Percentiles rank a stretch among this genome's conserved stretches.
Evolutionary conservation across 2,797 vertebrate genomes (phyloP).

Genomic region (Spatula versicolor): DNA sequence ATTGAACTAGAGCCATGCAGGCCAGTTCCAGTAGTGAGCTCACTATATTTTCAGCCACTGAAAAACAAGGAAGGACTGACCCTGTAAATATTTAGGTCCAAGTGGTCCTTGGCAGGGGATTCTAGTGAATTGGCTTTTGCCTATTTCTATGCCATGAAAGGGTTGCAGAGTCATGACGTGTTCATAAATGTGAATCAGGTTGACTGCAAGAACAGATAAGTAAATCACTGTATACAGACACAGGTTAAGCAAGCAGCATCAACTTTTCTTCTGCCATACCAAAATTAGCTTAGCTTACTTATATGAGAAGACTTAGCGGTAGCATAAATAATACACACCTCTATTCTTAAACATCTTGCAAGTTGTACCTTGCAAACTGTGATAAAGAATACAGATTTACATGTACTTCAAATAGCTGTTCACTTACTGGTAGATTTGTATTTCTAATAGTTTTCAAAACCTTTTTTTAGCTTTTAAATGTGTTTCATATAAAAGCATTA

Average conservation of each 20-base stretch:
- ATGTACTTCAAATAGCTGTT: neutral
- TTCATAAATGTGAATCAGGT: neutral
- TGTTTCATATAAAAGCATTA: neutral
- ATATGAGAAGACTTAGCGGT: neutral
- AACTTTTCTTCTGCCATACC: neutral
- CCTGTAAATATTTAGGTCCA: neutral
- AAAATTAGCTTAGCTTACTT: neutral
- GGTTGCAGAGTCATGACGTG: neutral
- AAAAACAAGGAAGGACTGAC: neutral
- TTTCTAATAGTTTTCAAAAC: neutral
- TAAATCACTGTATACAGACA: neutral
- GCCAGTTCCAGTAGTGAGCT: neutral
- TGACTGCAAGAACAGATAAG: neutral
- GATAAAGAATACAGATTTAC: neutral
- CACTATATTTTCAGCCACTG: neutral
- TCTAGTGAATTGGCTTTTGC: neutral
- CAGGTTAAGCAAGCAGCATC: neutral
- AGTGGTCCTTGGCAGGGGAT: neutral
- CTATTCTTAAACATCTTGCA: neutral
- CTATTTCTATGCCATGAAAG: neutral
- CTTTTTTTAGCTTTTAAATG: neutral
- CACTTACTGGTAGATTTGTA: neutral
- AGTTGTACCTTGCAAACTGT: neutral
- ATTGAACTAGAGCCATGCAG: neutral
- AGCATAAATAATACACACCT: neutral